Conservation (phyloP, 2,113 vertebrate species). For the Psittacula cyanocephala region DNA sequence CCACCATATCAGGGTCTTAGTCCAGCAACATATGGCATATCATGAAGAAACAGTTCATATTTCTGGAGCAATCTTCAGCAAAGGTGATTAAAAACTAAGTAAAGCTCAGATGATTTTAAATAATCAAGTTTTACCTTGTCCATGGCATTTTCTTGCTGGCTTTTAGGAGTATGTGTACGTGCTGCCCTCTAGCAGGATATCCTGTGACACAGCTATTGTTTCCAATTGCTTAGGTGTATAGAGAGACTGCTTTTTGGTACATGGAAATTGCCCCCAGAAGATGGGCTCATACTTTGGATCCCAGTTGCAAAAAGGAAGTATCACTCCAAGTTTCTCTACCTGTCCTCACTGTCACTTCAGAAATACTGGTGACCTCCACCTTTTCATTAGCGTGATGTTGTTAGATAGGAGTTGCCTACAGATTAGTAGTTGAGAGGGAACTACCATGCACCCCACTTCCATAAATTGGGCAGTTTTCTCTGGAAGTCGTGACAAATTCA, state of each 20-base stretch:
- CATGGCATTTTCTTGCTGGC: background rate
- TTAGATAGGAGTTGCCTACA: background rate
- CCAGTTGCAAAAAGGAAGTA: background rate
- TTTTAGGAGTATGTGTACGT: background rate
- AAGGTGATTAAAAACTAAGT: background rate
- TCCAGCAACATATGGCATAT: background rate
- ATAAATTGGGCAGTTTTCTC: background rate
- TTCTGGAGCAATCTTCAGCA: background rate
- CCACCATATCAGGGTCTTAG: background rate
- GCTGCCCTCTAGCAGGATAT: slow-evolving; percentile 50
- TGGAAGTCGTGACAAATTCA: background rate
- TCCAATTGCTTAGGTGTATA: background rate
- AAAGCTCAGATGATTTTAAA: background rate
- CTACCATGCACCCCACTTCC: background rate
- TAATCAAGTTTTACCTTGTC: background rate
- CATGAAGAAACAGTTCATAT: background rate
- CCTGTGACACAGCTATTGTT: background rate
- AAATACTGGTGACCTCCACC: background rate
- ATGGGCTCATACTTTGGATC: background rate
- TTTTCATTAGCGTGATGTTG: rapidly evolving
- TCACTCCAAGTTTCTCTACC: background rate
- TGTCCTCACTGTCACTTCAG: background rate
- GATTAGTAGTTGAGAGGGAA: background rate
- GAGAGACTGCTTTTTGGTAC: background rate
- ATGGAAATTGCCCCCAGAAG: background rate